Base-by-base conservation (phyloP, 2,888 invertebrate species). In the Actias luna region DNA sequence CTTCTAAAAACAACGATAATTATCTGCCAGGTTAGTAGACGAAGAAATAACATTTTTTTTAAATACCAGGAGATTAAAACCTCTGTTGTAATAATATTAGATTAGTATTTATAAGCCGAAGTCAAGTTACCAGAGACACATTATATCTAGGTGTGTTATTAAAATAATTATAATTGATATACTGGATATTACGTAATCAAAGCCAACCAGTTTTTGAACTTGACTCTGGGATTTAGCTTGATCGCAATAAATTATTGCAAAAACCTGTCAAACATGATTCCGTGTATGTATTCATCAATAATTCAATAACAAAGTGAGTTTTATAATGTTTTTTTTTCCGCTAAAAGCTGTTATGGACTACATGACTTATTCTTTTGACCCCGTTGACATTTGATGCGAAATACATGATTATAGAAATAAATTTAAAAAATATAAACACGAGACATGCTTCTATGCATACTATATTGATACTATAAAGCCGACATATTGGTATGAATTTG, bases 211-310 rank as follows among this genome's bases (percentile, higher is more conserved):
- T 55, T 55, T 55, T 7, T 55, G 55, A 55, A 29, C 55, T 55
- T 55, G 55, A 55, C 14, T 52, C 29, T 55, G 29, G n/a, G 55
- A 55, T 55, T 55, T 29, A 29, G 5, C 29, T n/a, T 29, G 55
- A 29, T 55, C 29, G 55, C 29, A 29, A 55, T 55, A 29, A 55
- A 55, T 55, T 10, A 29, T n/a, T 55, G 55, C 59, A 66, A 63
- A 64, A 66, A 66, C 65, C 58, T 25, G 52, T 52, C 25, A 46
- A 61, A 39, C 66, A 29, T 29, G 55, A 55, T 55, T 55, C 29
- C 2, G 50, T 63, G 31, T 59, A 66, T 62, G 61, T 59, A 62
- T 59, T 61, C 58, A n/a, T 31, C 55, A 50, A 42, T 61, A 62
- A 8, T 33, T 16, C 16, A 39, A 63, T 59, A 52, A 62, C 50